phyloP scores from a whole-genome alignment of 1,140 invertebrate species.

The Propsilocerus akamusi region DNA sequence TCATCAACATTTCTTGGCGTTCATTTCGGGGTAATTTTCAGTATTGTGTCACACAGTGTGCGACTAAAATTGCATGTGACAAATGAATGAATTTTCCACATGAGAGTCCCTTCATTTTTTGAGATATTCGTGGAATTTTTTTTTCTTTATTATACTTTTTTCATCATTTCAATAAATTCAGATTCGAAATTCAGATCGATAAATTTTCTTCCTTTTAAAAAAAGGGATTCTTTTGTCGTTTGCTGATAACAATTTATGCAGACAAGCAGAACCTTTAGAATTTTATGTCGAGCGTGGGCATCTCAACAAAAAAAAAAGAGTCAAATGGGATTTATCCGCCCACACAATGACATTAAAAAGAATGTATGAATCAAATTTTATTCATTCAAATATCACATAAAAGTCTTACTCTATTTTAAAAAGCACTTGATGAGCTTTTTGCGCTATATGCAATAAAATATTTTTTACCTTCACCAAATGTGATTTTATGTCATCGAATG shows the following conservation, averaged over 20 bases:
- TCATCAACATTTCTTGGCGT: neutral
- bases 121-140: neutral
- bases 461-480: slow-evolving; percentile 23
- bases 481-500: slow-evolving; percentile 24
- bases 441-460: neutral
- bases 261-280: neutral
- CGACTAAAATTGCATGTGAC: slow-evolving; percentile 1
- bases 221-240: too few species aligned
- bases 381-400: too few species aligned
- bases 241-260: neutral
- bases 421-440: too few species aligned
- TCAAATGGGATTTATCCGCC: neutral
- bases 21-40: slow-evolving; percentile 15
- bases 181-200: too few species aligned
- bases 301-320: neutral
- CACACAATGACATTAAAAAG: neutral
- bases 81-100: neutral
- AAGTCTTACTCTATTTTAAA: too few species aligned
- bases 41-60: slow-evolving; percentile 15
- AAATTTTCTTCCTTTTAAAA: too few species aligned
- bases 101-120: neutral
- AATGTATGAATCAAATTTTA: neutral
- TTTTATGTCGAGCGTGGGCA: neutral
- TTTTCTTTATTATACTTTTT: too few species aligned
- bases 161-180: too few species aligned